phyloP scores from a whole-genome alignment of 2,113 vertebrate genomes.

The Mustela nigripes region DNA sequence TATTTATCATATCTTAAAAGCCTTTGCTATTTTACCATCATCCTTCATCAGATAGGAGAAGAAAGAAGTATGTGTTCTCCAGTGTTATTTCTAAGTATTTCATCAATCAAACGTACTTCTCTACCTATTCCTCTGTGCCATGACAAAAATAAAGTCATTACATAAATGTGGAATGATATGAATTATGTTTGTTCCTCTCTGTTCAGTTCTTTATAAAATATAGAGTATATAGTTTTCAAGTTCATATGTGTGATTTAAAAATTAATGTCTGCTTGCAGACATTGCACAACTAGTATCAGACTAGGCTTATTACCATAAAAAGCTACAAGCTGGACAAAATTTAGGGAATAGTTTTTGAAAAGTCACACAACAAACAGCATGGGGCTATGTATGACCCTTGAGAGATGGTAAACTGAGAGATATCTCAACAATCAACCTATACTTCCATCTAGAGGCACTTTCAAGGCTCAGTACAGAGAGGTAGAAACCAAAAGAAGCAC shows the following conservation, averaged over 20 bases:
- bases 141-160: slow-evolving; percentile 44
- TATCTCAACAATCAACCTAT: background rate
- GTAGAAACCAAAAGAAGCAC: background rate
- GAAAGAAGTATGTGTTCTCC: background rate
- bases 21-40: background rate
- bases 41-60: background rate
- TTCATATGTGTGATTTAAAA: background rate
- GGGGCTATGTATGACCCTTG: background rate
- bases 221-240: background rate
- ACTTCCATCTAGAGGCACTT: background rate
- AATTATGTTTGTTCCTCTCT: slow-evolving; percentile 39
- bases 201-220: background rate
- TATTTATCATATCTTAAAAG: background rate
- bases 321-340: slow-evolving; percentile 1
- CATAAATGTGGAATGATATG: background rate
- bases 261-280: background rate
- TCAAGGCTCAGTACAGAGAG: background rate
- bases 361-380: background rate
- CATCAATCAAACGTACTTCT: background rate
- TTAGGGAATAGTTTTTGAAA: background rate
- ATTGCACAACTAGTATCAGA: background rate
- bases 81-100: background rate
- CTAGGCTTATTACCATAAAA: background rate
- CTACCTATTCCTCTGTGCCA: background rate
- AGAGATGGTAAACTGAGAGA: background rate